Evolutionary conservation across 2,888 invertebrate species (phyloP).

Genomic region (Germaria angustata): DNA sequence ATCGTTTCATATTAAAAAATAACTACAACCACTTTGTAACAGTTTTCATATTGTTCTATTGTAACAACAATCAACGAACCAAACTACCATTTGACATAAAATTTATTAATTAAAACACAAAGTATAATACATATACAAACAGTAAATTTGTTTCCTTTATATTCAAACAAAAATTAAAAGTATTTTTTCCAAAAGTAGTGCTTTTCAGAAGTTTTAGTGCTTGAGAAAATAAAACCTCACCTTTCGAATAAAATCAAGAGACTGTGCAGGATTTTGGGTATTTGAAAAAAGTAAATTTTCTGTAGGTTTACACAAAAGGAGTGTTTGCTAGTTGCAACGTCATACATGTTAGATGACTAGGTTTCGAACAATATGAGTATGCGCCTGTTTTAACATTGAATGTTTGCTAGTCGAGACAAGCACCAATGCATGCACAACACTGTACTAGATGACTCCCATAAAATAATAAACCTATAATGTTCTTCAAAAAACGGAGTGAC

Average conservation of each 20-base stretch:
- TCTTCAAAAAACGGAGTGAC: too few species aligned
- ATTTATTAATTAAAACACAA: slow-evolving; percentile 46
- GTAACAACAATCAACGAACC: slow-evolving; percentile 24
- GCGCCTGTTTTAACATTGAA: neutral
- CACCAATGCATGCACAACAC: too few species aligned
- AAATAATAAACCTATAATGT: too few species aligned
- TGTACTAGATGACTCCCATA: too few species aligned
- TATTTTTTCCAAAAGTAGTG: slow-evolving; percentile 48
- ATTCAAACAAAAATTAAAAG: slow-evolving; percentile 16
- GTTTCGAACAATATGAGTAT: slow-evolving; percentile 1
- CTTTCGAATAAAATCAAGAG: slow-evolving; percentile 71
- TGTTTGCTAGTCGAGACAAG: neutral
- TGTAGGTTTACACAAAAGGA: slow-evolving; percentile 58
- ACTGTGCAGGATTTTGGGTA: slow-evolving; percentile 67
- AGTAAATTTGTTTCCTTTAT: slow-evolving; percentile 24
- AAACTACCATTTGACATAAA: slow-evolving; percentile 30
- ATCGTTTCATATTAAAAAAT: slow-evolving; percentile 20
- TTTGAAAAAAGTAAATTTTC: slow-evolving; percentile 61
- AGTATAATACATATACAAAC: slow-evolving; percentile 18
- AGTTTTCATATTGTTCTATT: slow-evolving; percentile 48
- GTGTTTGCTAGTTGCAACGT: slow-evolving; percentile 60
- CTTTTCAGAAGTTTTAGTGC: slow-evolving; percentile 52
- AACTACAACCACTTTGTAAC: slow-evolving; percentile 58
- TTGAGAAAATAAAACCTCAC: slow-evolving; percentile 71
- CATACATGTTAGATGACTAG: slow-evolving; percentile 19